Evolutionary conservation across 2,888 invertebrate species (phyloP), one percentile per base, ranked within the genome.

Genomic region (Carabus problematicus): DNA sequence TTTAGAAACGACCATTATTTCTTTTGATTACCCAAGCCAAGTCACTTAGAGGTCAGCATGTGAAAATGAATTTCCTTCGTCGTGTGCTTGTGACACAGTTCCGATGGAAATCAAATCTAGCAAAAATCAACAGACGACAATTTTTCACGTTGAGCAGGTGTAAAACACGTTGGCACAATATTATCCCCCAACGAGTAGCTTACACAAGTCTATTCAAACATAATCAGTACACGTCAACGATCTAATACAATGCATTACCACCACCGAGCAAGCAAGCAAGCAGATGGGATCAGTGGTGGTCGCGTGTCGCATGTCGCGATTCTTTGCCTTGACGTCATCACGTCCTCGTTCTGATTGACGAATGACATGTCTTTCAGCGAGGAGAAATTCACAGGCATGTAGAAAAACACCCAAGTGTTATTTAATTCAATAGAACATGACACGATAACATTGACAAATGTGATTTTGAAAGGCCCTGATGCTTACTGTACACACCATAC

Each of bases 361-460:
- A 68, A 71, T 70, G 71, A 70, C 71, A 71, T 68, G 70, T 71
- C 67, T 67, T 43, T 67, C 67, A 63, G 45, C 18, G 45, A 47
- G 29, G 62, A 29, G 29, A 19, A 29, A 29, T 56, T 29, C 12
- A n/a, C 47, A 39, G 62, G 56, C 45, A 45, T 29, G 64, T 43
- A 63, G 43, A 74, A 74, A 75, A 72, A 75, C 73, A 72, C 72
- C n/a, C 73, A 70, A 71, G 72, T 71, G 73, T 74, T 73, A 73
- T 77, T 77, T 79, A 79, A 79, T 79, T 78, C 77, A 79, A 78
- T 79, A 77, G 76, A 75, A 75, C 74, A 75, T 77, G 79, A 77
- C 79, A 76, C 75, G 77, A 75, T 76, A 77, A 75, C 76, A 76
- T 74, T 79, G 79, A 79, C 77, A 79, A 78, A 79, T 79, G 79